A percentile compares a stretch with the other conserved stretches of the same genome.
phyloP scores from a whole-genome alignment of 2,888 invertebrate genomes.

The Trissoscelio sp. region DNA sequence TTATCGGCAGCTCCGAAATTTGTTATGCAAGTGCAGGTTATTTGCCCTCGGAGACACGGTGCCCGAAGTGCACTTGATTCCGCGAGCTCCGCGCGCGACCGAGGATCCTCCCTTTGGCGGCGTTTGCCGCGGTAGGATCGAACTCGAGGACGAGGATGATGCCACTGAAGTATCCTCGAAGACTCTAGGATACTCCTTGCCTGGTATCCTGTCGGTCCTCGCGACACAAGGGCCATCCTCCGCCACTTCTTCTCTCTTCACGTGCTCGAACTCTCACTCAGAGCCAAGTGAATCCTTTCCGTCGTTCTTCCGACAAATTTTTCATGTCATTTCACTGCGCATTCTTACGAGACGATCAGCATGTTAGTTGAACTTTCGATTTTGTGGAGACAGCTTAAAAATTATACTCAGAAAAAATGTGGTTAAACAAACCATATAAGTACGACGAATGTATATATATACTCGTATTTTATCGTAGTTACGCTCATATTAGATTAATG shows the following conservation, averaged over 20 bases:
- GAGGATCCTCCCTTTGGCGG: slow-evolving; percentile 75
- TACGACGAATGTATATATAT: too few relatives aligned
- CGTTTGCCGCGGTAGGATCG: slow-evolving; percentile 74
- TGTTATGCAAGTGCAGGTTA: slow-evolving; percentile 58
- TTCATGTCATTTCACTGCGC: slow-evolving; percentile 59
- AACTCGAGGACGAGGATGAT: slow-evolving; percentile 76
- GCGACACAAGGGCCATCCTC: slow-evolving; percentile 81
- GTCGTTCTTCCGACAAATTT: slow-evolving; percentile 39
- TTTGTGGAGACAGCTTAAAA: too few relatives aligned
- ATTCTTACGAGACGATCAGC: background rate
- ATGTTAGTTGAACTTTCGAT: background rate
- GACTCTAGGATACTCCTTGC: slow-evolving; percentile 81
- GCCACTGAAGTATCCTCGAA: slow-evolving; percentile 82
- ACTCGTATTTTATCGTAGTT: too few relatives aligned
- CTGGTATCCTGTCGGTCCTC: slow-evolving; percentile 80
- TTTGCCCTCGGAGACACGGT: slow-evolving; percentile 67
- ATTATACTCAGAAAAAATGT: too few relatives aligned
- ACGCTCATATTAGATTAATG: too few relatives aligned
- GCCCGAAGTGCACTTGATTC: slow-evolving; percentile 80
- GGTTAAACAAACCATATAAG: too few relatives aligned
- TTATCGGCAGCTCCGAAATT: slow-evolving; percentile 53
- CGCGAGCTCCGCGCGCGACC: slow-evolving; percentile 76
- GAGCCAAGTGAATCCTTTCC: slow-evolving; percentile 37
- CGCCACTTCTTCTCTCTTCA: slow-evolving; percentile 74
- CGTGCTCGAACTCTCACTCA: slow-evolving; percentile 56